Conservation (phyloP, 2,888 invertebrate genomes). For the Lasioglossum malachurum region DNA sequence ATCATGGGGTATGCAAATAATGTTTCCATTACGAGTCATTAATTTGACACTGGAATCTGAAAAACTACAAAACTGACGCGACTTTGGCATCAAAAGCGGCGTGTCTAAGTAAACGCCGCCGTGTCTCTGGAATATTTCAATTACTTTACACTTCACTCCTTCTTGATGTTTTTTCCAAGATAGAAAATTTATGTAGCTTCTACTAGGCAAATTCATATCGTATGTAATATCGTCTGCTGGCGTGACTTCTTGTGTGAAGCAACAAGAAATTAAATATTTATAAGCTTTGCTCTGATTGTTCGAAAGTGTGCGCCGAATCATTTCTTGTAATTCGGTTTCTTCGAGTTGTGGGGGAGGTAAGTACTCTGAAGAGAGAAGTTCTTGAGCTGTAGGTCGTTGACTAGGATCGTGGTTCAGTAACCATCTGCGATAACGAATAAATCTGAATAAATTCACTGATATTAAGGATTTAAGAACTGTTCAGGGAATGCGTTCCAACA, state of each 20-base stretch:
- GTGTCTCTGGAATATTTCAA: slow-evolving; percentile 90
- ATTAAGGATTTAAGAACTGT: neutral
- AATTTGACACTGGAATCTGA: slow-evolving; percentile 90
- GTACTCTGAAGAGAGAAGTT: slow-evolving; percentile 92
- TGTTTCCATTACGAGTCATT: slow-evolving; percentile 94
- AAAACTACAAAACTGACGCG: slow-evolving; percentile 86
- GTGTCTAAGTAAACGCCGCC: slow-evolving; percentile 93
- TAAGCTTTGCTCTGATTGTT: slow-evolving; percentile 93
- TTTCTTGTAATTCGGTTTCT: slow-evolving; percentile 93
- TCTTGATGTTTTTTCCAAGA: slow-evolving; percentile 76
- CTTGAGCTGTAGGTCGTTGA: slow-evolving; percentile 93
- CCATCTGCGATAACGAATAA: slow-evolving; percentile 86
- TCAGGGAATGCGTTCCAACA: neutral
- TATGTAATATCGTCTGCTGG: slow-evolving; percentile 93
- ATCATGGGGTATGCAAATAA: slow-evolving; percentile 95
- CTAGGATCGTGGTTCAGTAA: slow-evolving; percentile 94
- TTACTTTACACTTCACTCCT: slow-evolving; percentile 84
- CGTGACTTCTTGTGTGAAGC: slow-evolving; percentile 87
- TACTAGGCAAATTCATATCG: slow-evolving; percentile 88
- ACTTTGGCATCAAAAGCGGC: slow-evolving; percentile 92
- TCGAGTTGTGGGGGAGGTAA: slow-evolving; percentile 95
- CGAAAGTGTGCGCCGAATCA: slow-evolving; percentile 92
- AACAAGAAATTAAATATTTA: slow-evolving; percentile 89
- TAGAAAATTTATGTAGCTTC: slow-evolving; percentile 70
- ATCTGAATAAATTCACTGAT: neutral